Evolutionary conservation across 1,140 invertebrate genomes (phyloP).

Genomic region (Microvelia longipes): DNA sequence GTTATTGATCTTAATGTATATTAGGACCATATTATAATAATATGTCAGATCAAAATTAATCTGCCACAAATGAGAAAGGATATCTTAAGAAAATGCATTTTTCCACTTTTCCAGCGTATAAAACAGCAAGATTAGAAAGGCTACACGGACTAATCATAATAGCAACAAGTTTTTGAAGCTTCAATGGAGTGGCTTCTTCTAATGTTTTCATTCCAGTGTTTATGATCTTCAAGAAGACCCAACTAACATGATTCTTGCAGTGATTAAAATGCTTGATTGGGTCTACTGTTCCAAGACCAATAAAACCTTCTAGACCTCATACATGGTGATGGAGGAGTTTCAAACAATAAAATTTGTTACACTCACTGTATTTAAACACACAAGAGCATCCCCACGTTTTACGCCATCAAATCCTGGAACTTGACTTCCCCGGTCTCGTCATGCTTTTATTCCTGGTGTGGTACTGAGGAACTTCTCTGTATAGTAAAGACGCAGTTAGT

Average conservation of each 20-base stretch:
- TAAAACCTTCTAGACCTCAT: constrained; percentile 26
- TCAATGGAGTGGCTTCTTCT: background rate
- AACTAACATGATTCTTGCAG: constrained; percentile 25
- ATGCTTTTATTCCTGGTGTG: background rate
- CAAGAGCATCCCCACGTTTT: constrained; percentile 15
- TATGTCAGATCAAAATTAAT: background rate
- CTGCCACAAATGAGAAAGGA: background rate
- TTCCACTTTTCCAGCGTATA: constrained; percentile 1
- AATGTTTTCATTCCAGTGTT: constrained; percentile 24
- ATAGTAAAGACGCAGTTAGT: constrained; percentile 1
- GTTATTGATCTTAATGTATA: background rate
- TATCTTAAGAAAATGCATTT: background rate
- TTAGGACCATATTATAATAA: background rate
- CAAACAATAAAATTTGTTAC: background rate
- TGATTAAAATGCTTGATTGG: constrained; percentile 19
- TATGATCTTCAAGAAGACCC: constrained; percentile 29
- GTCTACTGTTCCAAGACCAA: constrained; percentile 27
- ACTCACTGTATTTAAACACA: constrained; percentile 19
- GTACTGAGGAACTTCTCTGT: background rate
- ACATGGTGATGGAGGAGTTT: background rate
- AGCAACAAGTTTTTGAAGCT: background rate
- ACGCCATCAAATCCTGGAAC: background rate
- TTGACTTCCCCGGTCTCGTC: background rate
- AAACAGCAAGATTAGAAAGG: background rate
- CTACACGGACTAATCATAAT: background rate